phyloP scores from a whole-genome alignment of 2,797 vertebrate genomes.

The Octomys mimax region DNA sequence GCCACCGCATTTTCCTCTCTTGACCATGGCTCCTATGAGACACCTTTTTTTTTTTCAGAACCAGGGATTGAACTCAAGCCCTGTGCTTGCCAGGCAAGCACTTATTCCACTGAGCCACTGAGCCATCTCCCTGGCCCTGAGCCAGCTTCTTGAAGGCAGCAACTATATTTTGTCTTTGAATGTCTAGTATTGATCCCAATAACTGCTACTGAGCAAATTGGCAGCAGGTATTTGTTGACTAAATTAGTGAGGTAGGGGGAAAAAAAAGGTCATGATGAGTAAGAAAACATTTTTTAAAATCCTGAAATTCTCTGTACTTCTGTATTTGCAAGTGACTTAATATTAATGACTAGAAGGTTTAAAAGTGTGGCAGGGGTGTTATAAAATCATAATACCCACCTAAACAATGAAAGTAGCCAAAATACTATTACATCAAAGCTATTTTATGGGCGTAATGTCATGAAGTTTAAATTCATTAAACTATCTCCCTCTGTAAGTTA shows the following conservation, averaged over 20 bases:
- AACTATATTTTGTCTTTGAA: slow-evolving; percentile 12
- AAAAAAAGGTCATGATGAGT: background rate
- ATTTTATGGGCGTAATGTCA: slow-evolving; percentile 26
- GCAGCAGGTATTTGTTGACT: slow-evolving; percentile 31
- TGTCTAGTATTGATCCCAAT: background rate
- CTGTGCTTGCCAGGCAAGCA: no score
- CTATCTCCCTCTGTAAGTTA: slow-evolving; percentile 37
- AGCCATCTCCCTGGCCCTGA: background rate
- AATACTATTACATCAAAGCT: slow-evolving; percentile 51
- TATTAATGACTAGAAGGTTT: background rate
- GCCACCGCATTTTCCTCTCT: background rate
- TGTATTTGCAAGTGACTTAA: slow-evolving; percentile 47
- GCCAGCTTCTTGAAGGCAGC: slow-evolving; percentile 44
- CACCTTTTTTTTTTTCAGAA: no score
- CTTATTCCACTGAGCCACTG: no score
- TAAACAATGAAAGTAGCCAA: slow-evolving; percentile 44
- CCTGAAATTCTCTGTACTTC: slow-evolving; percentile 9
- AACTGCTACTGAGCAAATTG: background rate
- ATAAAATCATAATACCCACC: slow-evolving; percentile 27
- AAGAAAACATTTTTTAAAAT: slow-evolving; percentile 46
- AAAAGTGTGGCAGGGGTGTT: background rate
- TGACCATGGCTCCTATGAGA: background rate
- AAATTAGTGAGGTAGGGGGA: slow-evolving; percentile 10
- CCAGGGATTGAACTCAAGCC: no score
- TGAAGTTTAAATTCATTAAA: slow-evolving; percentile 55